Evolutionary conservation across 2,797 vertebrate genomes (phyloP).

Genomic region (Enteromius viviparus): DNA sequence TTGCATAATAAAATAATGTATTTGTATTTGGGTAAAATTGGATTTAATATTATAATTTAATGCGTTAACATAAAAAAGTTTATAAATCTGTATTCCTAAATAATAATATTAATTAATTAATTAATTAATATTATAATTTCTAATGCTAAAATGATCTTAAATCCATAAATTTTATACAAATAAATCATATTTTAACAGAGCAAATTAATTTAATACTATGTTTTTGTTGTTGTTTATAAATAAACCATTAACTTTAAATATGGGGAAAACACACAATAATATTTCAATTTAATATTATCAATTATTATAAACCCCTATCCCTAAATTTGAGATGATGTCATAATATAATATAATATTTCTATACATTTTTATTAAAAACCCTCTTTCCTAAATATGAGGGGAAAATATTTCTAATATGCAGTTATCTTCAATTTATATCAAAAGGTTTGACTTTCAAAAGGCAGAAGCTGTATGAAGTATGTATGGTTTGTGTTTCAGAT

Average conservation of each 20-base stretch:
- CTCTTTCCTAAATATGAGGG: neutral
- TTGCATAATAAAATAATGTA: neutral
- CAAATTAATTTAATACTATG: neutral
- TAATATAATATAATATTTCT: neutral
- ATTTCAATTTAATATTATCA: neutral
- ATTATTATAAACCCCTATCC: neutral
- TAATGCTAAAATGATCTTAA: neutral
- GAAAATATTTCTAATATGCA: neutral
- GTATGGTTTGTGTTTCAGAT: slow-evolving; percentile 78
- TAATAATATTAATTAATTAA: too few relatives aligned
- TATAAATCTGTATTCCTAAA: neutral
- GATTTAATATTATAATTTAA: neutral
- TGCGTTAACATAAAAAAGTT: neutral
- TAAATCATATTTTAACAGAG: neutral
- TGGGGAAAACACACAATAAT: neutral
- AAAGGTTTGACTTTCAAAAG: neutral
- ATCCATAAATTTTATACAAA: neutral
- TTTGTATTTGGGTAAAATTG: neutral
- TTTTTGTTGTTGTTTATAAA: neutral
- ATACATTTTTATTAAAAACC: neutral
- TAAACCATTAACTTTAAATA: neutral
- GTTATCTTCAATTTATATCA: neutral
- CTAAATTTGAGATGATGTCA: neutral
- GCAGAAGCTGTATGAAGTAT: neutral
- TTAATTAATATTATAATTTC: neutral